A percentile compares a stretch with the other conserved stretches of the same genome.
These are phyloP conservation scores for Tenthredo distinguenda DNA, from an alignment of 2,888 invertebrate species.

Conservation along the genomic window DNA sequence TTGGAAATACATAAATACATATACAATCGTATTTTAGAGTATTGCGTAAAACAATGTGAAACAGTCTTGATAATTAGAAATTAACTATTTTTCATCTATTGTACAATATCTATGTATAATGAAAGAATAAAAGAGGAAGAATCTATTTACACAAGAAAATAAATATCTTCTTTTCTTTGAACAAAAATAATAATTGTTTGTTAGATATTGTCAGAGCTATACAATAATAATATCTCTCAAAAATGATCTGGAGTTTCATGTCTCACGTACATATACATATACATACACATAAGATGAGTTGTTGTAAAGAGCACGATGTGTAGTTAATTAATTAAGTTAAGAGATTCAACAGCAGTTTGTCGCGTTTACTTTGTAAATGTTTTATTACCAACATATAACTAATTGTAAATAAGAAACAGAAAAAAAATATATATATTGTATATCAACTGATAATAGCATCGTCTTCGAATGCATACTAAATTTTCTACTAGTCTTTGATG, in stretches of 20 bases:
- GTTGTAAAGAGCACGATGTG: not conserved
- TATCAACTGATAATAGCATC: conserved; percentile 8
- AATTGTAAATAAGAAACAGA: not conserved
- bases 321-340: not conserved
- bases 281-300: not conserved
- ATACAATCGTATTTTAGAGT: not conserved
- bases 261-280: not conserved
- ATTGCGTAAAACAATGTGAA: conserved; percentile 7
- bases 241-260: not conserved
- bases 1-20: not conserved
- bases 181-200: not conserved
- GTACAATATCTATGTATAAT: not conserved
- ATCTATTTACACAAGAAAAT: not conserved
- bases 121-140: not conserved
- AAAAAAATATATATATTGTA: not conserved
- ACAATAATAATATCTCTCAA: not conserved
- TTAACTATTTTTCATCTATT: not conserved
- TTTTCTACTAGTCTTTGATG: not conserved
- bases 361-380: conserved; percentile 30
- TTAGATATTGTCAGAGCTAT: not conserved
- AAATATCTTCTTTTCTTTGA: not conserved
- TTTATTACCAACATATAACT: conserved; percentile 25
- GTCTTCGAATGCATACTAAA: not conserved
- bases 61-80: not conserved
- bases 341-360: conserved; percentile 30